phyloP scores from a whole-genome alignment of 2,797 vertebrate genomes.

The Mionectes olivaceus region DNA sequence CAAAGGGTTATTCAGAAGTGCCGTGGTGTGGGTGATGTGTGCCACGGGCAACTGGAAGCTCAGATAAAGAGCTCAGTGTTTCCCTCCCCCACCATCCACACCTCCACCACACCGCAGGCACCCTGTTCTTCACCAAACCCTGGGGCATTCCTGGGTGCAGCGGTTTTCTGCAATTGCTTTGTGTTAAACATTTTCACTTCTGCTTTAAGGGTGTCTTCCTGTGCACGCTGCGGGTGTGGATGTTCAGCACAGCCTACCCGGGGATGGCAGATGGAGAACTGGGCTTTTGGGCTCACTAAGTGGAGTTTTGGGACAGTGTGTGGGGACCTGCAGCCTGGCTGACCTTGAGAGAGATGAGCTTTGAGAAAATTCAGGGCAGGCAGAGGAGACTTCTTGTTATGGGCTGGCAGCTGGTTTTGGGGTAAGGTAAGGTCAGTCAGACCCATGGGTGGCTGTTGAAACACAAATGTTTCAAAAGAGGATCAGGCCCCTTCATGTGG shows the following conservation, averaged over 20 bases:
- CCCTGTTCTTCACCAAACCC: slow-evolving; percentile 12
- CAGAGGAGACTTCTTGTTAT: not conserved
- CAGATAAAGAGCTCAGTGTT: not conserved
- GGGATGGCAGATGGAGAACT: not conserved
- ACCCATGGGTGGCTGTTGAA: slow-evolving; percentile 16
- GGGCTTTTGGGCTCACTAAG: not conserved
- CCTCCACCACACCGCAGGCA: not conserved
- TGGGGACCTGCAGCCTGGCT: not conserved
- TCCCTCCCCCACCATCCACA: not conserved
- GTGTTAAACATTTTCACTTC: slow-evolving; percentile 56
- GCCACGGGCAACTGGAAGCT: not conserved
- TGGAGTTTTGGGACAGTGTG: not conserved
- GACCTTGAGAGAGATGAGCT: fast-evolving
- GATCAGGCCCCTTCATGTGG: not conserved
- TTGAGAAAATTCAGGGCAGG: not conserved
- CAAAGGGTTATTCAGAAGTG: slow-evolving; percentile 13
- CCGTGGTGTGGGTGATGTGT: not conserved
- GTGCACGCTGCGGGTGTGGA: not conserved
- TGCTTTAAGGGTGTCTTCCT: slow-evolving; percentile 29
- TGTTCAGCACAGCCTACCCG: not conserved
- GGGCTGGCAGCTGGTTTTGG: not conserved
- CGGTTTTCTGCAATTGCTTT: slow-evolving; percentile 55
- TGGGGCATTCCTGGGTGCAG: slow-evolving; percentile 62
- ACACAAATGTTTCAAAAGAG: not conserved
- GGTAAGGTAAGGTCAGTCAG: not conserved